phyloP scores from a whole-genome alignment of 2,113 vertebrate genomes.

The Cyprinus carpio region DNA sequence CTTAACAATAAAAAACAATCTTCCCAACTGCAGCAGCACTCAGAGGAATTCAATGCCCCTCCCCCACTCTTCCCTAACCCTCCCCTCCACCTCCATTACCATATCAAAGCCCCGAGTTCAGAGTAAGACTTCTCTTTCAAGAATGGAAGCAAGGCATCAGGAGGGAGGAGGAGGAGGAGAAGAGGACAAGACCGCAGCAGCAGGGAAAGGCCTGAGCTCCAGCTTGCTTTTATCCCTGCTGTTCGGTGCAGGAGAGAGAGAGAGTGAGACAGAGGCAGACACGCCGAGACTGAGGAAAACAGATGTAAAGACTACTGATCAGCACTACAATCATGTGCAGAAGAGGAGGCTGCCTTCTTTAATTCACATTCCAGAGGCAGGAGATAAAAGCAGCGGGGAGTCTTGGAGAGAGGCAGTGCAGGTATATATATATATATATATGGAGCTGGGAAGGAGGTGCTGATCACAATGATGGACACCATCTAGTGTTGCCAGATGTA shows the following conservation, averaged over 20 bases:
- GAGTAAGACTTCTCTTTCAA: conserved; percentile 82
- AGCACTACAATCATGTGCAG: conserved; percentile 67
- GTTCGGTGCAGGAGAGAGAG: conserved; percentile 35
- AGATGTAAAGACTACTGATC: conserved; percentile 68
- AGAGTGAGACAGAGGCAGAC: conserved; percentile 15
- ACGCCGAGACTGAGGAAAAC: conserved; percentile 62
- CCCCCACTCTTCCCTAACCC: conserved; percentile 68
- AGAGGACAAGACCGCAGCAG: conserved; percentile 74
- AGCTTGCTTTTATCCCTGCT: conserved; percentile 76
- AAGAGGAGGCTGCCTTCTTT: conserved; percentile 60
- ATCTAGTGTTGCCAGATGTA: conserved; percentile 2
- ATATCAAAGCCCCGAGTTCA: conserved; percentile 84
- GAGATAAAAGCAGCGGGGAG: conserved; percentile 71
- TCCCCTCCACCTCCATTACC: conserved; percentile 72
- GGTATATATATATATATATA: conserved; percentile 51
- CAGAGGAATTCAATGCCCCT: conserved; percentile 79
- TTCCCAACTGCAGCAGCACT: conserved; percentile 81
- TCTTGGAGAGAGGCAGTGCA: conserved; percentile 68
- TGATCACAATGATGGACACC: conserved; percentile 23
- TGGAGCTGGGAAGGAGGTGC: conserved; percentile 55
- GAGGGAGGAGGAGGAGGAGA: conserved; percentile 62
- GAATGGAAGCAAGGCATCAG: conserved; percentile 70
- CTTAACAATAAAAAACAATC: conserved; percentile 84
- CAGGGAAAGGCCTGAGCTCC: conserved; percentile 74
- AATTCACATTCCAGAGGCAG: conserved; percentile 73